Evolutionary conservation across 1,140 invertebrate genomes (phyloP).

Genomic region (Euura lappo): DNA sequence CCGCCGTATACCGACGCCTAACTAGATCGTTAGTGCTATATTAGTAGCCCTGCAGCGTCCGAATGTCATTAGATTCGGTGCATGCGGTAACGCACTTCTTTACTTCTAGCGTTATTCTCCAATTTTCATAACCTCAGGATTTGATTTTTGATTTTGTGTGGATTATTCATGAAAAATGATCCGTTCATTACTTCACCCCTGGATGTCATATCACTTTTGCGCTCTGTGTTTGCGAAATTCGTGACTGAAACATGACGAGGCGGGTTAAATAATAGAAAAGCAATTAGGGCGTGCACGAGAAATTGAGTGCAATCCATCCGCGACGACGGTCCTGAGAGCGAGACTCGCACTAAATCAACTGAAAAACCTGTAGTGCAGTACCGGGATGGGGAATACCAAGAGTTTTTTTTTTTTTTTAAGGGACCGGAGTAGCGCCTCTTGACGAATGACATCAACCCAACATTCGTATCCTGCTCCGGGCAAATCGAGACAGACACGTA

Average conservation of each 20-base stretch:
- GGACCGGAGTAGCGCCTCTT: not conserved
- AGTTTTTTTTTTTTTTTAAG: not conserved
- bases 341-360: not conserved
- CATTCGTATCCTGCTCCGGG: not conserved
- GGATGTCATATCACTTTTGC: not conserved
- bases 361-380: not conserved
- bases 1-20: slow-evolving; percentile 57
- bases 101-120: too few relatives aligned
- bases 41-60: slow-evolving; percentile 54
- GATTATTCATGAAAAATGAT: too few relatives aligned
- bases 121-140: too few relatives aligned
- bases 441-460: not conserved
- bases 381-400: not conserved
- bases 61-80: slow-evolving; percentile 60
- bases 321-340: not conserved
- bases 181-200: too few relatives aligned
- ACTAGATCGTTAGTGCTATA: slow-evolving; percentile 61
- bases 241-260: not conserved
- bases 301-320: not conserved
- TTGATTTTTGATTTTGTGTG: too few relatives aligned
- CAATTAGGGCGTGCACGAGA: not conserved
- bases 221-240: not conserved
- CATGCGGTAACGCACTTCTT: slow-evolving; percentile 29
- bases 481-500: slow-evolving; percentile 6
- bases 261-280: not conserved